Base-by-base conservation (phyloP, 1,140 invertebrate species). In the Nasonia giraulti region DNA sequence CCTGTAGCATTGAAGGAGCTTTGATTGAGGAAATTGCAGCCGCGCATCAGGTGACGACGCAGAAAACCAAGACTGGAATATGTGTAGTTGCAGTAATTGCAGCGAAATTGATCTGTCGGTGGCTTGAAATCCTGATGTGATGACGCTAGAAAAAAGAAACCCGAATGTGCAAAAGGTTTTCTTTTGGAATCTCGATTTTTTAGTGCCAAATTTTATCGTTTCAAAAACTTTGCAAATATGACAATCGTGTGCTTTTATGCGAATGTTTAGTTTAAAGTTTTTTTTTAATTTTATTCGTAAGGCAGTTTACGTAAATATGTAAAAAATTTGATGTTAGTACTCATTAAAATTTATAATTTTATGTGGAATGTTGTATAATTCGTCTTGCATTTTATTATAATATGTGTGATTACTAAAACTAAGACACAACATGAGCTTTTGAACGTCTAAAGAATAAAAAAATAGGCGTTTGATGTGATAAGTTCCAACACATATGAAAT, bases 71-170 rank as follows among this genome's bases (percentile, higher is more conserved):
- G 37, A 27, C 83, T 78, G 27, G 87, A 86, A 33, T 88, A 90
- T 10, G 84, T 80, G 83, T 86, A 85, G 62, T 90, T 87, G 86
- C 88, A 89, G 80, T 86, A 88, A 69, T 85, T 50, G 75, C 87
- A 90, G n/a, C 88, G 88, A 84, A 85, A 86, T 12, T 87, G 83
- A 0, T 55, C 55, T 2, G 68, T 17, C 11, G 73, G 0, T 20
- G 37, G 14, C n/a, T 66, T 79, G 23, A 66, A n/a, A 14, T 1
- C 14, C 27, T 79, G 12, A 23, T 50, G 37, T 33, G 5, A 8
- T 44, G 11, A 11, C 66, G 20, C 33, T 76, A 20, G 17, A 62
- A 85, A 85, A 79, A 17, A 82, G 79, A 23, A 82, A 71, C 79
- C 17, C 55, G 20, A 37, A 44, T 80, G 37, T 80, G 78, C 66